Evolutionary conservation across 2,113 vertebrate genomes (phyloP).

Genomic region (Sander vitreus): DNA sequence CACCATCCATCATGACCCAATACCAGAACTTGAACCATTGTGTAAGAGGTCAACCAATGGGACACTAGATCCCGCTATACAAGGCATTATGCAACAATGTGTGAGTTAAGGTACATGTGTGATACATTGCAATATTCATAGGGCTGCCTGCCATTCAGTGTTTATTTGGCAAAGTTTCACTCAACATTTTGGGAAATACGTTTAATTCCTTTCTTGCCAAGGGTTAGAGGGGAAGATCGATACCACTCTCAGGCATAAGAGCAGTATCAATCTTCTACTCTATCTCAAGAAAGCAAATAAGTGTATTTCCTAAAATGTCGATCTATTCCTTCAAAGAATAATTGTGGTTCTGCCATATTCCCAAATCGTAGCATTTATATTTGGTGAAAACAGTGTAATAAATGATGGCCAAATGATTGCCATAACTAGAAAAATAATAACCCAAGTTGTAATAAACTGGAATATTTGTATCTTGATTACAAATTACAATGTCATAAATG

Average conservation of each 20-base stretch:
- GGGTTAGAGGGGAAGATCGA: too few relatives aligned
- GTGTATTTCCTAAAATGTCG: background rate
- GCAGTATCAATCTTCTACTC: background rate
- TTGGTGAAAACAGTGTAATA: background rate
- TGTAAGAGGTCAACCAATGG: background rate
- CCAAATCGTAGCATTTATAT: background rate
- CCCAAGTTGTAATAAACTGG: background rate
- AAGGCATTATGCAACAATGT: background rate
- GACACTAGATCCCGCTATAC: background rate
- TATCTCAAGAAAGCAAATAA: background rate
- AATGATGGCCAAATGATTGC: background rate
- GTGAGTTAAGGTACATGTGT: background rate
- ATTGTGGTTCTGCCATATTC: background rate
- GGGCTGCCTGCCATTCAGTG: too few relatives aligned
- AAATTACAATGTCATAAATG: background rate
- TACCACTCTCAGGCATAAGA: background rate
- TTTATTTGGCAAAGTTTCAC: too few relatives aligned
- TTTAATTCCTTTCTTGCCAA: too few relatives aligned
- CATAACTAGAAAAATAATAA: background rate
- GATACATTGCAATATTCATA: background rate
- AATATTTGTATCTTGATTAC: constrained; percentile 7
- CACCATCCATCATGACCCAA: background rate
- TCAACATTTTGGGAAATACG: too few relatives aligned
- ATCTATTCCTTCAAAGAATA: background rate
- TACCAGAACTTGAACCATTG: background rate